A percentile compares a stretch with the other conserved stretches of the same genome.
Evolutionary conservation across 2,113 vertebrate species (phyloP).

Genomic region (Mustelus asterias): DNA sequence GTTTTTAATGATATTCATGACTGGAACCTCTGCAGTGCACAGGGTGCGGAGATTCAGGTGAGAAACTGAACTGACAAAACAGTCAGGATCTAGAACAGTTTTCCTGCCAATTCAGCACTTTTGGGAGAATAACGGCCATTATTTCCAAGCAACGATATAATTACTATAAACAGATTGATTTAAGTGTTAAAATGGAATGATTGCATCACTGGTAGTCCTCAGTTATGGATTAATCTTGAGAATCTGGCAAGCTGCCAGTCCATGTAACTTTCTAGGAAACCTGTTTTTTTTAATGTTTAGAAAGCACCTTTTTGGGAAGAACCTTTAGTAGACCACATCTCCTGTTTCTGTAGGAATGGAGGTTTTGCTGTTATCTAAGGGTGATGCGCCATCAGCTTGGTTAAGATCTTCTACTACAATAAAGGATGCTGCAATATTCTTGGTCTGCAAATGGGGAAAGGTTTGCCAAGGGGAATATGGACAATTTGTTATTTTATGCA

Average conservation of each 20-base stretch:
- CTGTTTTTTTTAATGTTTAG: background rate
- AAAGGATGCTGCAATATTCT: background rate
- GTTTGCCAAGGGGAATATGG: background rate
- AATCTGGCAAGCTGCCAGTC: conserved; percentile 15
- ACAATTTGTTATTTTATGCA: background rate
- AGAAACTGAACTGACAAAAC: too few relatives aligned
- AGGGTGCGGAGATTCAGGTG: too few relatives aligned
- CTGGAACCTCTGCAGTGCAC: too few relatives aligned
- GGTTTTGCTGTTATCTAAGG: background rate
- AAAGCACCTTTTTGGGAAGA: background rate
- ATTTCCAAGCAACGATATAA: background rate
- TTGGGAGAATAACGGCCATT: too few relatives aligned
- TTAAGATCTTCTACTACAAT: background rate
- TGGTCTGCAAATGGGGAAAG: background rate
- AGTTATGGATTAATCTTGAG: background rate
- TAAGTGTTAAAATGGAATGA: background rate
- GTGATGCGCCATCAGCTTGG: background rate
- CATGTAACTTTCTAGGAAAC: conserved; percentile 1
- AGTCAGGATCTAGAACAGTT: too few relatives aligned
- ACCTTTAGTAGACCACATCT: background rate
- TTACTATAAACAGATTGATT: background rate
- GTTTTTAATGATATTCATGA: too few relatives aligned
- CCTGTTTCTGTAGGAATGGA: background rate
- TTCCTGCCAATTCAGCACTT: too few relatives aligned
- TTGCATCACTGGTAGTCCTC: background rate